Conservation (phyloP, 2,797 vertebrate genomes). For the Cichlasoma orientale region DNA sequence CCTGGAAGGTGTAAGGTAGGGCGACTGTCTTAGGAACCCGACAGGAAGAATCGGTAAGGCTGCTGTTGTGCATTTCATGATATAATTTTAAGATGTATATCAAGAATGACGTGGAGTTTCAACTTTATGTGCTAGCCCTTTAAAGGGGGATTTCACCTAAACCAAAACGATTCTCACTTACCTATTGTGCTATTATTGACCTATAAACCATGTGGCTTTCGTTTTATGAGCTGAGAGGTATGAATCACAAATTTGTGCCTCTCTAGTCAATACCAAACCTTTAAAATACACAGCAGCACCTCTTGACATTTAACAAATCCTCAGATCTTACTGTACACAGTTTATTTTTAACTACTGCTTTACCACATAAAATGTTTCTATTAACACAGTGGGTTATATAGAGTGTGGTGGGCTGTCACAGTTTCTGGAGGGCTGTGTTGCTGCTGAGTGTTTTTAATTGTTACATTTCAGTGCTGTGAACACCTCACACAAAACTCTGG, state of each 20-base stretch:
- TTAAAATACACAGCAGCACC: not conserved
- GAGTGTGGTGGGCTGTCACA: not conserved
- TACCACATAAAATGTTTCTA: not conserved
- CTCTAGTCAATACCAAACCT: not conserved
- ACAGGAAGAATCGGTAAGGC: not conserved
- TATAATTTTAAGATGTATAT: not conserved
- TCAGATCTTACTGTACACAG: not conserved
- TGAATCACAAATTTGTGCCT: not conserved
- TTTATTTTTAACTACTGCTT: not conserved
- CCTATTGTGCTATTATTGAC: not conserved
- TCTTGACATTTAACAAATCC: not conserved
- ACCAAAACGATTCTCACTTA: not conserved
- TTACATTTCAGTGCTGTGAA: not conserved
- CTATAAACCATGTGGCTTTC: not conserved
- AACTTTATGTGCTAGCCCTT: not conserved
- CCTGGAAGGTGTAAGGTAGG: not conserved
- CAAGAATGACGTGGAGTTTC: not conserved
- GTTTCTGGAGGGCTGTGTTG: not conserved
- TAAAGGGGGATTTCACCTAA: not conserved
- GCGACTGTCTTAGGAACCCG: not conserved
- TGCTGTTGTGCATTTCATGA: not conserved
- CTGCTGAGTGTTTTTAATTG: not conserved
- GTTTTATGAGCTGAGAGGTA: not conserved
- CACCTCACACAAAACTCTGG: not conserved
- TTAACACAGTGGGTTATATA: not conserved